phyloP scores from a whole-genome alignment of 2,797 vertebrate genomes.

The Tokudaia muenninki region DNA sequence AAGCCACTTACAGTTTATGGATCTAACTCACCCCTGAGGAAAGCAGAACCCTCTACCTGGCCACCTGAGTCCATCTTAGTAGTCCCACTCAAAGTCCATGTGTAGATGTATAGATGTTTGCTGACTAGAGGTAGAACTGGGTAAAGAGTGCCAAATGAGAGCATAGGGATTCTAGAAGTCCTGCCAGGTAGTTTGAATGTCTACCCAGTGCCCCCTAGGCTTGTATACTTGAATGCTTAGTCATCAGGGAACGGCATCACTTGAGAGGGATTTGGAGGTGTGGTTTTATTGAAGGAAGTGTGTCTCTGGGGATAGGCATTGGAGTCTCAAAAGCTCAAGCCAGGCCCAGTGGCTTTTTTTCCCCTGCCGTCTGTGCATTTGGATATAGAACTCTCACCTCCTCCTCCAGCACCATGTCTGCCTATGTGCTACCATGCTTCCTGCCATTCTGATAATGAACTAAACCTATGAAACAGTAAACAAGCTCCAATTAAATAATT shows the following conservation, averaged over 20 bases:
- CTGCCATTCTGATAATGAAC: not conserved
- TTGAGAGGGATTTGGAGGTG: not conserved
- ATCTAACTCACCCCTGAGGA: not conserved
- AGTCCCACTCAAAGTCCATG: not conserved
- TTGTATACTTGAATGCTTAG: not conserved
- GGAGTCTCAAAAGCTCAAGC: not conserved
- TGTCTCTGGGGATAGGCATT: not conserved
- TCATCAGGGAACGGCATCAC: not conserved
- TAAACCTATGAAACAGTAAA: not conserved
- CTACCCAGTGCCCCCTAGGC: not conserved
- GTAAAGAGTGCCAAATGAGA: not conserved
- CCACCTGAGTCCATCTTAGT: not conserved
- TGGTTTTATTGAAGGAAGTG: not conserved
- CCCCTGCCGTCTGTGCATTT: not conserved
- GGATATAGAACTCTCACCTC: not conserved
- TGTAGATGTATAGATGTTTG: too few species aligned
- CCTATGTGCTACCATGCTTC: not conserved
- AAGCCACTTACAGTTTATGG: not conserved
- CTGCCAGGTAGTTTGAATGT: not conserved
- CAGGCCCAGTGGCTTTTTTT: not conserved
- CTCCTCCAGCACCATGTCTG: not conserved
- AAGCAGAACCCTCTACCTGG: not conserved
- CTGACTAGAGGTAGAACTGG: not conserved
- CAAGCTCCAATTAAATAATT: not conserved
- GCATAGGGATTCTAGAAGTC: not conserved